These are phyloP conservation scores for Limnephilus lunatus DNA, from an alignment of 2,888 invertebrate species.

Conservation along the genomic window DNA sequence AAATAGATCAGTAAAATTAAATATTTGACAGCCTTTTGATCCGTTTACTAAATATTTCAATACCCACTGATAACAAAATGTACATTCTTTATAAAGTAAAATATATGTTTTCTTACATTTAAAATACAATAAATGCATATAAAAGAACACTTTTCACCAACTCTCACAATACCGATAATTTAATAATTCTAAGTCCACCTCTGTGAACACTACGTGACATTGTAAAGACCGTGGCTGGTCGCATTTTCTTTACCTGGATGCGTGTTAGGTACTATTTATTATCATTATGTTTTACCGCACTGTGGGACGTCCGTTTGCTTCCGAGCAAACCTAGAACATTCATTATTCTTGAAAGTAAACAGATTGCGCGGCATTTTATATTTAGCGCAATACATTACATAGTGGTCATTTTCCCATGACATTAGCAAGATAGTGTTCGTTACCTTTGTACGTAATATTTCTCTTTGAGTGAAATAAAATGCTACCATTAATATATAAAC, in stretches of 20 bases:
- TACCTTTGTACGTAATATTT: not conserved
- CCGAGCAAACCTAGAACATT: not conserved
- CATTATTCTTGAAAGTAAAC: not conserved
- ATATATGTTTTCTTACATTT: no score
- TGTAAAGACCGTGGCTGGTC: not conserved
- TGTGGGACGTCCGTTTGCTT: not conserved
- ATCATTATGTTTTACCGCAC: not conserved
- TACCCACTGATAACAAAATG: no score
- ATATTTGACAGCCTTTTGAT: no score
- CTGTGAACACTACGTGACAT: not conserved
- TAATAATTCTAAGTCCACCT: not conserved
- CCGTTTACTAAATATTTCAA: no score
- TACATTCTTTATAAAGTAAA: no score
- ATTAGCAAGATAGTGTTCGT: not conserved
- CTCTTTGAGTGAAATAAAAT: not conserved
- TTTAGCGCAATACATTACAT: not conserved
- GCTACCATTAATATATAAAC: not conserved
- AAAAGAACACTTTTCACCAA: not conserved
- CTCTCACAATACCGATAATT: no score
- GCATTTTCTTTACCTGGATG: not conserved
- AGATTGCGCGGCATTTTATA: not conserved
- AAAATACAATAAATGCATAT: no score
- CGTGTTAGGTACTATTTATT: not conserved
- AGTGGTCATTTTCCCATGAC: not conserved
- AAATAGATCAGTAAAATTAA: no score